A percentile compares a stretch with the other conserved stretches of the same genome.
These are phyloP conservation scores for Aphidius colemani DNA, from an alignment of 2,888 invertebrate species.

Conservation along the genomic window DNA sequence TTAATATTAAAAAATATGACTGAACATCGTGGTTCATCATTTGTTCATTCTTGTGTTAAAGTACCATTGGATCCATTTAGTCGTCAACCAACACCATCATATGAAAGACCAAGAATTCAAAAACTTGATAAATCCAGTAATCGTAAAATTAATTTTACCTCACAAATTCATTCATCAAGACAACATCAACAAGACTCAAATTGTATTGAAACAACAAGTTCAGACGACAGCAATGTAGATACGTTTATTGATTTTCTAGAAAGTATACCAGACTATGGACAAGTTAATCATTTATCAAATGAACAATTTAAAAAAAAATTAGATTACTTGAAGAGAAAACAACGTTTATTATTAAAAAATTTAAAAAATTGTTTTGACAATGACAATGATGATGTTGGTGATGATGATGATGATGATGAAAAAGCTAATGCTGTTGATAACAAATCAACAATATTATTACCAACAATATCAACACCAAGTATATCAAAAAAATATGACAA, in stretches of 20 bases:
- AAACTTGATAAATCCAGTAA: conserved; percentile 37
- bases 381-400: conserved; percentile 36
- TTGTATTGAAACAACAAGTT: conserved; percentile 20
- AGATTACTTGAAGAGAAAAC: conserved; percentile 69
- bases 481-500: conserved; percentile 33
- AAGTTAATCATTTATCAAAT: conserved; percentile 75
- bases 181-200: conserved; percentile 20
- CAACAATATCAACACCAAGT: conserved; percentile 14
- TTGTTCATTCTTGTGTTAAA: conserved; percentile 74
- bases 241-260: conserved; percentile 75
- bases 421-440: conserved; percentile 22
- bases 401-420: conserved; percentile 24
- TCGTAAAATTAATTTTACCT: conserved; percentile 52
- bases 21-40: conserved; percentile 67
- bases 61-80: conserved; percentile 74
- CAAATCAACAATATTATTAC: conserved; percentile 19
- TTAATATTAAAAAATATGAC: conserved; percentile 50
- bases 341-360: conserved; percentile 60
- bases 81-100: conserved; percentile 73
- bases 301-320: conserved; percentile 77
- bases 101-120: conserved; percentile 63
- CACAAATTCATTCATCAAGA: not conserved
- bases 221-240: conserved; percentile 60
- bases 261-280: conserved; percentile 80
- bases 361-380: conserved; percentile 57